phyloP scores from a whole-genome alignment of 1,140 invertebrate species.

The Sarcophaga peregrina region DNA sequence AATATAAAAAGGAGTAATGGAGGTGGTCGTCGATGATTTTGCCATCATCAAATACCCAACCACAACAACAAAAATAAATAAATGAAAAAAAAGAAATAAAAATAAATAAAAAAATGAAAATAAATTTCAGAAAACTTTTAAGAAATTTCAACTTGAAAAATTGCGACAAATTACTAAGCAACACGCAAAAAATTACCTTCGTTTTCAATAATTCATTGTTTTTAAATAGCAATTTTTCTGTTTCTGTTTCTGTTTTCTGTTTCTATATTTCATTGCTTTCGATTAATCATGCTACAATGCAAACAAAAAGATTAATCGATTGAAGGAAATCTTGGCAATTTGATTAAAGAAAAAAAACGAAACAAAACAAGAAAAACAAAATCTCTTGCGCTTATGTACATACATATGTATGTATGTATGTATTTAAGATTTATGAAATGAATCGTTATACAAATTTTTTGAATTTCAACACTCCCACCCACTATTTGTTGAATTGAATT shows the following conservation, averaged over 20 bases:
- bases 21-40: constrained; percentile 17
- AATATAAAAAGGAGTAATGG: neutral
- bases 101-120: neutral
- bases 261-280: constrained; percentile 3
- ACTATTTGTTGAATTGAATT: constrained; percentile 11
- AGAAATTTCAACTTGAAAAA: constrained; percentile 31
- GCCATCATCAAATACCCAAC: constrained; percentile 14
- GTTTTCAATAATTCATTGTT: constrained; percentile 33
- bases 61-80: neutral
- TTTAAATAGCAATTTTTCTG: neutral
- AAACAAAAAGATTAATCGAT: constrained; percentile 21
- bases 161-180: constrained; percentile 39
- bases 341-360: too few species aligned
- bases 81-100: too few species aligned
- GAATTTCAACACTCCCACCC: constrained; percentile 15
- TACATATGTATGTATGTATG: too few species aligned
- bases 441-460: neutral
- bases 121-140: constrained; percentile 17
- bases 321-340: neutral
- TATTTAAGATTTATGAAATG: too few species aligned
- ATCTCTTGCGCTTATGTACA: too few species aligned
- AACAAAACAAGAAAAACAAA: too few species aligned
- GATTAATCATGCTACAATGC: neutral
- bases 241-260: neutral
- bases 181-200: constrained; percentile 39